Conservation (phyloP, 2,113 vertebrate genomes). For the Plecturocebus donacophilus region DNA sequence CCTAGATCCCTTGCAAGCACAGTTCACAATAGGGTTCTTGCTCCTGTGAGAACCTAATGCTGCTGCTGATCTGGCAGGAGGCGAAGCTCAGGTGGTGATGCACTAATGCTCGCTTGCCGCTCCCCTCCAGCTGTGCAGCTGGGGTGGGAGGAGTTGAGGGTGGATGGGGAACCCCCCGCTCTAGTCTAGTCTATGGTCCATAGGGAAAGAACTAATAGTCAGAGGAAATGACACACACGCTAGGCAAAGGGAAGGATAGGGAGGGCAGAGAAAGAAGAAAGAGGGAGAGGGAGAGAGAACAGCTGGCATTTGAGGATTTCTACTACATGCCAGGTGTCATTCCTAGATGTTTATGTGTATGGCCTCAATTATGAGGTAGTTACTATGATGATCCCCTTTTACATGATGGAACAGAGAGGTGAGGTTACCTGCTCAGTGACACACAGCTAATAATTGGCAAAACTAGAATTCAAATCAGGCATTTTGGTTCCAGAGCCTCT, state of each 20-base stretch:
- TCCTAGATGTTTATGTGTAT: not conserved
- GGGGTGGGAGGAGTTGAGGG: too few relatives aligned
- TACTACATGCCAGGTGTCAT: not conserved
- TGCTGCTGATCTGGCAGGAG: too few relatives aligned
- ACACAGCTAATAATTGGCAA: not conserved
- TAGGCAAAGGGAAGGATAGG: not conserved
- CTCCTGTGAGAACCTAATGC: too few relatives aligned
- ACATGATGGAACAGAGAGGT: not conserved
- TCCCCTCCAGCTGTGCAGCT: too few relatives aligned
- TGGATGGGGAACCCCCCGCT: too few relatives aligned
- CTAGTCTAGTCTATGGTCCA: too few relatives aligned
- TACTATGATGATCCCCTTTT: not conserved
- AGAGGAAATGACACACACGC: not conserved
- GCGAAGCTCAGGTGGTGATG: too few relatives aligned
- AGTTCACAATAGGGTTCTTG: too few relatives aligned
- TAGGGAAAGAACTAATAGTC: not conserved
- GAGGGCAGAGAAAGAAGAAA: not conserved
- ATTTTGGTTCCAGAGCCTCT: not conserved
- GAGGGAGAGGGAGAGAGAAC: not conserved
- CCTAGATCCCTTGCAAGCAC: too few relatives aligned
- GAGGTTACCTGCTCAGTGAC: not conserved
- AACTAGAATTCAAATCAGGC: not conserved
- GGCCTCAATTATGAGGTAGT: not conserved
- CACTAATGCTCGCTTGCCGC: too few relatives aligned
- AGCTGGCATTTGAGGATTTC: not conserved